These are phyloP conservation scores for Trachemys scripta DNA, from an alignment of 2,113 vertebrate species.

Conservation along the genomic window DNA sequence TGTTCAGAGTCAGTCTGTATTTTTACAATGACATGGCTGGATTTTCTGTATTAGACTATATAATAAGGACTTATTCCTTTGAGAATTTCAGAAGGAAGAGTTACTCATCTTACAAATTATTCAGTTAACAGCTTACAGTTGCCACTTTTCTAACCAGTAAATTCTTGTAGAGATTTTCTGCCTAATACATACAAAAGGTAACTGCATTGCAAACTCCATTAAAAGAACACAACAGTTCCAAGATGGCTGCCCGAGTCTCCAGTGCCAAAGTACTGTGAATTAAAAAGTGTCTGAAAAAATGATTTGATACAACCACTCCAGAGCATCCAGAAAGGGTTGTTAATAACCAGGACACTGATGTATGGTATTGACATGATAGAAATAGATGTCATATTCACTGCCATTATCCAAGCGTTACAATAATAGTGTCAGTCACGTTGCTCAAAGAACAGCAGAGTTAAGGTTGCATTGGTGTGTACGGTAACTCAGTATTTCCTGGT, in stretches of 20 bases:
- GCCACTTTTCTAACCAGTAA: fast-evolving
- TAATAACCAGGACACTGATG: fast-evolving
- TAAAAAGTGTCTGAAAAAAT: not conserved
- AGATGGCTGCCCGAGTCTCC: not conserved
- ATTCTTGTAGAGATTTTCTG: not conserved
- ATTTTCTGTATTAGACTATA: not conserved
- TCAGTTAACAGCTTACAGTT: not conserved
- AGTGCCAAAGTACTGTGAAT: not conserved
- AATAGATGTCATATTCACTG: not conserved
- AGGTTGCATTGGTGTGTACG: not conserved
- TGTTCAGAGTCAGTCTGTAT: not conserved
- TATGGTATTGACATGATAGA: not conserved
- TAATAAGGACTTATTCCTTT: not conserved
- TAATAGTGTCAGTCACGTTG: not conserved
- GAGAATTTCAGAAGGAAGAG: not conserved
- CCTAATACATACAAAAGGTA: not conserved
- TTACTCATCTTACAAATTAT: not conserved
- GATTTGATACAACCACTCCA: not conserved
- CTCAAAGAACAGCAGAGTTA: not conserved
- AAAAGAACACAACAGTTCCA: not conserved
- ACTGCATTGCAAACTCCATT: not conserved
- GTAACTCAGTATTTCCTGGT: not conserved
- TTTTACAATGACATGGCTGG: not conserved
- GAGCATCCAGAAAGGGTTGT: not conserved
- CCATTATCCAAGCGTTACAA: fast-evolving